Conservation (phyloP, 2,888 invertebrate species). For the Argyresthia goedartella region DNA sequence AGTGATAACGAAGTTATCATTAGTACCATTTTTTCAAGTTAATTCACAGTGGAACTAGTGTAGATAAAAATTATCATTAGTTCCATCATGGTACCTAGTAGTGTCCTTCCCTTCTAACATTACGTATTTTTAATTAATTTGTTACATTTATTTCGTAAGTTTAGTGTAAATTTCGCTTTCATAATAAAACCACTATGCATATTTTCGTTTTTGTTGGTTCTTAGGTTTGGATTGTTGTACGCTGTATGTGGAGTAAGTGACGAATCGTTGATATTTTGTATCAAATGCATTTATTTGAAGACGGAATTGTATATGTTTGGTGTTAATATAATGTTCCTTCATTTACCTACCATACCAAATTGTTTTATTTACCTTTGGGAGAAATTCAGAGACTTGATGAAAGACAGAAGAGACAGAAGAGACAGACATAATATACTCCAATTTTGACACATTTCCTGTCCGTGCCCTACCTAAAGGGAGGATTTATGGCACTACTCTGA, state of each 20-base stretch:
- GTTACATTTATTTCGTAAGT: slow-evolving; percentile 11
- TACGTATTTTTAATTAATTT: slow-evolving; percentile 6
- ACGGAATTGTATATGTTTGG: slow-evolving; percentile 45
- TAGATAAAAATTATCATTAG: too few relatives aligned
- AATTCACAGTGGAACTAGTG: too few relatives aligned
- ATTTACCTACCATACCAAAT: slow-evolving; percentile 18
- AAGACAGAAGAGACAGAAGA: too few relatives aligned
- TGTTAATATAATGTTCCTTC: slow-evolving; percentile 53
- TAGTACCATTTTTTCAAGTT: too few relatives aligned
- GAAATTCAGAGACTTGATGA: background rate
- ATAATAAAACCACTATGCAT: background rate
- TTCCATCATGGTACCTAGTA: too few relatives aligned
- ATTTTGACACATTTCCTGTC: too few relatives aligned
- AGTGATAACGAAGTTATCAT: too few relatives aligned
- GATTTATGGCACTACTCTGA: too few relatives aligned
- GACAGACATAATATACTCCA: too few relatives aligned
- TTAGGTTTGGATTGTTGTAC: slow-evolving; percentile 7
- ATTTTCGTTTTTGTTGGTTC: background rate
- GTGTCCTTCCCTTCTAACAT: too few relatives aligned
- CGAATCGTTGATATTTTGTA: background rate
- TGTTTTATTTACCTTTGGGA: slow-evolving; percentile 17
- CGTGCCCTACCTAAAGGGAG: too few relatives aligned
- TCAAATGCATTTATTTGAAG: slow-evolving; percentile 36
- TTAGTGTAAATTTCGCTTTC: slow-evolving; percentile 7
- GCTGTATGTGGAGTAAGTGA: background rate